Conservation (phyloP, 2,113 vertebrate species). For the Pyxicephalus adspersus region DNA sequence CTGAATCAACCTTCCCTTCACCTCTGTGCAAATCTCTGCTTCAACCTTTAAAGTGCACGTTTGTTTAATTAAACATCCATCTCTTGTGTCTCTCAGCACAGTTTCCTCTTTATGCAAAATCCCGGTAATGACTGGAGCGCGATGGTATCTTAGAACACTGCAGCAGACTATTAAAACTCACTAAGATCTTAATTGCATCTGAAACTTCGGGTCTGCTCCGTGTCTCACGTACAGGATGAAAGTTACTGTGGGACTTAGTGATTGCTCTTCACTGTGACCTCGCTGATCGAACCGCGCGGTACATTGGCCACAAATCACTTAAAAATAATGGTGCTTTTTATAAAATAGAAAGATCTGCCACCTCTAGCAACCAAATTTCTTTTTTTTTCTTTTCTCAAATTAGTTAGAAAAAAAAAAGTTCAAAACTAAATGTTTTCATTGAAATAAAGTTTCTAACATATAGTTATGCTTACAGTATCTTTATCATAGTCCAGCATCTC, state of each 20-base stretch:
- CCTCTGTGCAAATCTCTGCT: not conserved
- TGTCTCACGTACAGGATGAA: not conserved
- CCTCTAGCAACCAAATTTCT: too few relatives aligned
- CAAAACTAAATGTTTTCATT: too few relatives aligned
- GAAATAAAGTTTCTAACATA: too few relatives aligned
- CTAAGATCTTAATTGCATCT: conserved; percentile 50
- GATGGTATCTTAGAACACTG: conserved; percentile 11
- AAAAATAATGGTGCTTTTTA: too few relatives aligned
- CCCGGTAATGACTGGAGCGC: not conserved
- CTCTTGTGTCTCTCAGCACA: not conserved
- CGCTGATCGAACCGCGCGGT: not conserved
- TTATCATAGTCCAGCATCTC: too few relatives aligned
- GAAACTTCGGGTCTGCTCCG: not conserved
- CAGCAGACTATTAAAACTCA: conserved; percentile 31
- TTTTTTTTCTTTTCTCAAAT: too few relatives aligned
- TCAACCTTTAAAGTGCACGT: not conserved
- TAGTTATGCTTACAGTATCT: too few relatives aligned
- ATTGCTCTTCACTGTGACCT: not conserved
- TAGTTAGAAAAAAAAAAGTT: too few relatives aligned
- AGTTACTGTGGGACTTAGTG: not conserved
- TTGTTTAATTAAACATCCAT: not conserved
- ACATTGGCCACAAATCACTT: too few relatives aligned
- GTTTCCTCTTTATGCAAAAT: not conserved
- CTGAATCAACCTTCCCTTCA: not conserved
- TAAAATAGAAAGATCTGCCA: too few relatives aligned